Percentiles rank a stretch among this genome's conserved stretches.
Evolutionary conservation across 2,888 invertebrate genomes (phyloP).

Genomic region (Rhamnusium bicolor): DNA sequence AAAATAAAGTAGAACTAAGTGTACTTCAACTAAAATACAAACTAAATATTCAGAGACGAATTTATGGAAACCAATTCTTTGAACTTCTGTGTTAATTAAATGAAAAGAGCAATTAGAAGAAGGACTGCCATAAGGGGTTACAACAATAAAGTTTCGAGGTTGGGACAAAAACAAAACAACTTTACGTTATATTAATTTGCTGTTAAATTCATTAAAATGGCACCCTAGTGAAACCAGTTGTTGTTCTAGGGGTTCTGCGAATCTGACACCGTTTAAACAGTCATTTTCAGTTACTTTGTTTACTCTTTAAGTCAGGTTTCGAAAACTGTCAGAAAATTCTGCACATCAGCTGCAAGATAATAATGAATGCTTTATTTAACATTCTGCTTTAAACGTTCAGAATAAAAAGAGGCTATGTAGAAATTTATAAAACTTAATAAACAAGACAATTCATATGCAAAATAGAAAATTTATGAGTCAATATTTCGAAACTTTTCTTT

Average conservation of each 20-base stretch:
- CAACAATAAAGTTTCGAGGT: constrained; percentile 4
- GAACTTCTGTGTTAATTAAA: neutral
- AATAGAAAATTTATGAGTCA: too few relatives aligned
- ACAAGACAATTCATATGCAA: too few relatives aligned
- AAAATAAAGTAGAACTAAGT: too few relatives aligned
- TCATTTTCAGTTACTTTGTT: neutral
- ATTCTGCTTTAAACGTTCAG: too few relatives aligned
- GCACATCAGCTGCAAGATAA: too few relatives aligned
- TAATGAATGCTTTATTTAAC: too few relatives aligned
- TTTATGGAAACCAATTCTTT: neutral
- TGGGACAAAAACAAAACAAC: constrained; percentile 14
- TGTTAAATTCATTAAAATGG: constrained; percentile 20
- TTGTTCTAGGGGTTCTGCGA: neutral
- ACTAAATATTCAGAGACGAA: neutral
- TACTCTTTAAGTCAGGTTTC: neutral
- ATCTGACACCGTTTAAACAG: neutral
- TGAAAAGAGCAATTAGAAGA: neutral
- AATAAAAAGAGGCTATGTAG: too few relatives aligned
- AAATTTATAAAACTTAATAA: too few relatives aligned
- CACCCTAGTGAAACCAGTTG: neutral
- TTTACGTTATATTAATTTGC: constrained; percentile 13
- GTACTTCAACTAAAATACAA: too few relatives aligned
- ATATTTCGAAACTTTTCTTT: too few relatives aligned
- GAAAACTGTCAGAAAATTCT: too few relatives aligned
- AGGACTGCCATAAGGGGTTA: constrained; percentile 5